These are phyloP conservation scores for Clanis bilineata DNA, from an alignment of 2,888 invertebrate genomes.

Conservation along the genomic window DNA sequence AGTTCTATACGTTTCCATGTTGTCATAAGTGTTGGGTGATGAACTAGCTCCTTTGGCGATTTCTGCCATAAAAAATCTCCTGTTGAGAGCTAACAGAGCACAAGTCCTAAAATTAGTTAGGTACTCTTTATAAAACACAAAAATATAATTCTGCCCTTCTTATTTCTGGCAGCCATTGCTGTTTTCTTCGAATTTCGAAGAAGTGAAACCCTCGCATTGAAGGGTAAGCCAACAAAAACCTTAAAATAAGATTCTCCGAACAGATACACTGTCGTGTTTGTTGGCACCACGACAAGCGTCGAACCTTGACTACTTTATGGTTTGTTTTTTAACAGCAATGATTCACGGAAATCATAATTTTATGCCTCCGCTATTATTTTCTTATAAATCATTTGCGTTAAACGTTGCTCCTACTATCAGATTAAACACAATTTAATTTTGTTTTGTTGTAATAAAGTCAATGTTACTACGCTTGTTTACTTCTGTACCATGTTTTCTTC, in stretches of 20 bases:
- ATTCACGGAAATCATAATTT: conserved; percentile 29
- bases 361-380: conserved; percentile 12
- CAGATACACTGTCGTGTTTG: conserved; percentile 21
- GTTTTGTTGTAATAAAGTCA: too few species aligned
- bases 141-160: background rate
- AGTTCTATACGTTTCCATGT: too few species aligned
- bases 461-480: too few species aligned
- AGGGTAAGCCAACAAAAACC: conserved; percentile 2
- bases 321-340: conserved; percentile 27
- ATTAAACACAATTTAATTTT: background rate
- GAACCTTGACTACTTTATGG: conserved; percentile 45
- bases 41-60: too few species aligned
- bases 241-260: conserved; percentile 5
- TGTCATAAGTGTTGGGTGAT: too few species aligned
- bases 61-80: too few species aligned
- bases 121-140: background rate
- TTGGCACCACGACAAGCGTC: conserved; percentile 40
- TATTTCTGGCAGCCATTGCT: background rate
- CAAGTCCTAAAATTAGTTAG: too few species aligned
- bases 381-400: background rate
- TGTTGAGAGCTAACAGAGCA: too few species aligned
- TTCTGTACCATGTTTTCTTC: too few species aligned
- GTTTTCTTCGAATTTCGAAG: background rate
- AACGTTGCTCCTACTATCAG: background rate
- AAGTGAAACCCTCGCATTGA: background rate